These are phyloP conservation scores for Sinocyclocheilus rhinocerous DNA, from an alignment of 2,113 vertebrate genomes.

Conservation along the genomic window DNA sequence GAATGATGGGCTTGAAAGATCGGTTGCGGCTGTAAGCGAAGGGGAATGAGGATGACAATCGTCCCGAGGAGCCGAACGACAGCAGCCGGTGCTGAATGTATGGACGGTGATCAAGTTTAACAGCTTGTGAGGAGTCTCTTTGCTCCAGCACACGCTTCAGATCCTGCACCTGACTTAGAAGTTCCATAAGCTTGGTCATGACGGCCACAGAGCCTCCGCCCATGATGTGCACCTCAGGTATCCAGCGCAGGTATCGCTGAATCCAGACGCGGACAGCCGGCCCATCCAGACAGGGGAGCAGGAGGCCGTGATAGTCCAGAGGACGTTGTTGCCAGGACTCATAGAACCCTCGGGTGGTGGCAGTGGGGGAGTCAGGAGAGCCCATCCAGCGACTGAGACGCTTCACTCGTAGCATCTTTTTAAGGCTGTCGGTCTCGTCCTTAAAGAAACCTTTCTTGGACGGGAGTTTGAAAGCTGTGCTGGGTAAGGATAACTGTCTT, in stretches of 20 bases:
- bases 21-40: constrained; percentile 79
- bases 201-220: constrained; percentile 79
- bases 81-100: not conserved
- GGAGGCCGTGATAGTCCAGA: constrained; percentile 79
- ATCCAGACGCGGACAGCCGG: constrained; percentile 83
- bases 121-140: constrained; percentile 37
- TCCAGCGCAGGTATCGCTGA: constrained; percentile 87
- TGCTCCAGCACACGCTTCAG: constrained; percentile 75
- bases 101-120: not conserved
- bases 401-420: constrained; percentile 87
- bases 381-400: constrained; percentile 85
- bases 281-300: constrained; percentile 81
- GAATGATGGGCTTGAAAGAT: constrained; percentile 80
- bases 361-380: constrained; percentile 72
- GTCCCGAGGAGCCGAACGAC: constrained; percentile 65
- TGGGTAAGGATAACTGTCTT: constrained; percentile 85
- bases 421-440: constrained; percentile 86
- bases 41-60: constrained; percentile 84
- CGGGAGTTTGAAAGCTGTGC: constrained; percentile 79
- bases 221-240: constrained; percentile 84
- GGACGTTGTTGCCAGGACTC: constrained; percentile 82
- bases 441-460: constrained; percentile 87
- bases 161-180: constrained; percentile 79
- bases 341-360: constrained; percentile 77
- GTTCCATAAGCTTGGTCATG: constrained; percentile 77